Evolutionary conservation across 1,140 invertebrate genomes (phyloP), one percentile per base, ranked within the genome.

Genomic region (Cyrtorhinus lividipennis): DNA sequence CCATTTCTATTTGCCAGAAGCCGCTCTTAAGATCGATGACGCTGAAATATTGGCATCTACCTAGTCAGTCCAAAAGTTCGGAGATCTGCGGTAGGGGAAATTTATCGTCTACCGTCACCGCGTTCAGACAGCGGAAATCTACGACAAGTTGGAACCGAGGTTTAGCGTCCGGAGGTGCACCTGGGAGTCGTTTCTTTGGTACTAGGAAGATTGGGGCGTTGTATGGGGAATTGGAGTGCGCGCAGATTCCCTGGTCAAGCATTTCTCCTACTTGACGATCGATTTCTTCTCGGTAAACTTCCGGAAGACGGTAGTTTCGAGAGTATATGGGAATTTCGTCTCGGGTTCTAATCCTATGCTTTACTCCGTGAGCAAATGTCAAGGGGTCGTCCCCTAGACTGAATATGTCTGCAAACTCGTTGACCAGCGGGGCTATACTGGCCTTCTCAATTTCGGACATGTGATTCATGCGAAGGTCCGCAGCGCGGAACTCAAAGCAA

Each of bases 1-100:
- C 66, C 1, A 77, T 62, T 5, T 65, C 58, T 5, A 79, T 69
- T 66, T 81, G 76, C 69, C 73, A 74, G 64, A 75, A 79, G 1
- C 78, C 77, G 30, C 68, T 71, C 0, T 68, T 67, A 13, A 77
- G 59, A 68, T 79, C 76, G 1, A 79, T 62, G 0, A 69, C 69
- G 8, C 70, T 68, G 62, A 78, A 77, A 59, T 69, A 72, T 23
- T 68, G 66, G 13, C 66, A 61, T 18, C 67, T 69, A 1, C 66
- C 68, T 23, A 79, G 58, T 22, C 64, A 66, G 62, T 75, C 69
- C 18, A 80, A n/a, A n/a, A n/a, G n/a, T n/a, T n/a, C n/a, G n/a
- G n/a, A n/a, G n/a, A n/a, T n/a, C n/a, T n/a, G n/a, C 64, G 18
- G 69, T 67, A 22, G 75, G 22, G 62, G 62, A 59, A 18, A 59